These are phyloP conservation scores for Eupleurogrammus muticus DNA, from an alignment of 2,797 vertebrate species.

Conservation along the genomic window DNA sequence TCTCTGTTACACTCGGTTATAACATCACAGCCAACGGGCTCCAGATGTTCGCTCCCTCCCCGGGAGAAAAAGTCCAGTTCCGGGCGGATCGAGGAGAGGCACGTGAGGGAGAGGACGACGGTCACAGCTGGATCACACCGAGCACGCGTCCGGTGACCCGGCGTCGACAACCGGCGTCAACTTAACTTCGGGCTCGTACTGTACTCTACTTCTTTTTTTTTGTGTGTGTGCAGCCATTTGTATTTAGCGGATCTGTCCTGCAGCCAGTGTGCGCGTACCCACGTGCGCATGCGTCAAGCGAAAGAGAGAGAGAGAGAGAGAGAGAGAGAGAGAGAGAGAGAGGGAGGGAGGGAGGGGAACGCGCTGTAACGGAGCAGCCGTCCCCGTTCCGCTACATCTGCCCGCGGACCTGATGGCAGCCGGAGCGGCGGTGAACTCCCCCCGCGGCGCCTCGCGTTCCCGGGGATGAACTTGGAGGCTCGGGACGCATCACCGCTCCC, in stretches of 20 bases:
- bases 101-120: not conserved
- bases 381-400: conserved; percentile 18
- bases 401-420: not conserved
- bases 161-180: not conserved
- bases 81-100: conserved; percentile 2
- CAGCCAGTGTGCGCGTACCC: conserved; percentile 25
- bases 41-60: conserved; percentile 56
- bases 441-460: not conserved
- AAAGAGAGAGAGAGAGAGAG: not conserved
- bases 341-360: conserved; percentile 8
- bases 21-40: conserved; percentile 30
- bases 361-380: conserved; percentile 32
- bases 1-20: conserved; percentile 14
- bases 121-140: not conserved
- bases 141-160: not conserved
- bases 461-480: conserved; percentile 18
- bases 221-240: not conserved
- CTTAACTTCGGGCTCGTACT: conserved; percentile 22
- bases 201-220: not conserved
- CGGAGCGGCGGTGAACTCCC: not conserved
- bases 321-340: too few relatives aligned
- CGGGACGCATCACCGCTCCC: not conserved
- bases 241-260: conserved; percentile 10
- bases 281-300: conserved; percentile 64
- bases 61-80: conserved; percentile 18